Evolutionary conservation across 2,888 invertebrate species (phyloP).

Genomic region (Ochropacha duplaris): DNA sequence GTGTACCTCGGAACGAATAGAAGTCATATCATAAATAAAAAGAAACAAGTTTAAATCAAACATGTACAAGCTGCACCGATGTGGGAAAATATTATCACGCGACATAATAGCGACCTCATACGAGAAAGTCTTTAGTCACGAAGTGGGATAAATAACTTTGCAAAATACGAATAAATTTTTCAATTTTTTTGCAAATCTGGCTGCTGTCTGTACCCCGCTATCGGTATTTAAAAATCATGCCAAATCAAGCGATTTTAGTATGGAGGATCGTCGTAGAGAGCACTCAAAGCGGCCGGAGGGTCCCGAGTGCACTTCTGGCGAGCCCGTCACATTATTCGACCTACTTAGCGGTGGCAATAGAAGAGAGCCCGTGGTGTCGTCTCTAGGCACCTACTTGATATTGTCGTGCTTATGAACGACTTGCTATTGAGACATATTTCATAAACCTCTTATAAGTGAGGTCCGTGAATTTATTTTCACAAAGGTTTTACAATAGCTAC

Average conservation of each 20-base stretch:
- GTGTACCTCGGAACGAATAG: no score
- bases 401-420: constrained; percentile 42
- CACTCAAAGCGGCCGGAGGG: constrained; percentile 59
- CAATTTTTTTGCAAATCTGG: neutral
- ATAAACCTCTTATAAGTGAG: neutral
- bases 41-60: neutral
- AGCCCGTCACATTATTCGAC: constrained; percentile 79
- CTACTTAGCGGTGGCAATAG: constrained; percentile 71
- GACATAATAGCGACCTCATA: neutral
- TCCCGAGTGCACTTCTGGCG: constrained; percentile 64
- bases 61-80: neutral
- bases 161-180: neutral
- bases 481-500: neutral
- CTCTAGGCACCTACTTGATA: constrained; percentile 52
- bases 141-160: neutral
- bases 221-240: constrained; percentile 80
- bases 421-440: neutral
- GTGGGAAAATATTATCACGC: neutral
- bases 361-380: constrained; percentile 64
- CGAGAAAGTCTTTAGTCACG: neutral
- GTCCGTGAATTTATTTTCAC: neutral
- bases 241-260: constrained; percentile 80
- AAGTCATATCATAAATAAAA: no score
- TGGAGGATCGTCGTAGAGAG: constrained; percentile 61
- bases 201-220: constrained; percentile 43